phyloP scores from a whole-genome alignment of 2,888 invertebrate species.

The Cheiracanthium punctorium region DNA sequence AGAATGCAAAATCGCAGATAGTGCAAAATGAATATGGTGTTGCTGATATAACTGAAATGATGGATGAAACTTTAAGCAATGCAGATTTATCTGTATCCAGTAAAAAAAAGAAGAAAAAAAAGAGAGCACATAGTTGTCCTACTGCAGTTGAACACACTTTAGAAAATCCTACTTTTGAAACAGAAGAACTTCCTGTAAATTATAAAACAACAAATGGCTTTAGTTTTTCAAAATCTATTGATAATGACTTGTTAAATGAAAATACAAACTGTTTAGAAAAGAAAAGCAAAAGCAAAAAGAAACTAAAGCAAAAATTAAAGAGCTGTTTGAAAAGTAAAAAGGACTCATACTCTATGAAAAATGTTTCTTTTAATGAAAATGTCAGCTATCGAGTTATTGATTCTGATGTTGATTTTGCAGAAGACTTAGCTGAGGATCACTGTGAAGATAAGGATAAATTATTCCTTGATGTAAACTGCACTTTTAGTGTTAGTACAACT shows the following conservation, averaged over 20 bases:
- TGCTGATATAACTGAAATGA: too few species aligned
- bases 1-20: too few species aligned
- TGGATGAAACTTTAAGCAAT: too few species aligned
- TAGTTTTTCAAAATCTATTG: too few species aligned
- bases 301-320: slow-evolving; percentile 20
- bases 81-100: too few species aligned
- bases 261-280: background rate
- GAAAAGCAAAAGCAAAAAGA: background rate
- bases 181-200: too few species aligned
- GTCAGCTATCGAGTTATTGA: slow-evolving; percentile 18
- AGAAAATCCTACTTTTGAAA: too few species aligned
- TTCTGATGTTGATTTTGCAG: background rate
- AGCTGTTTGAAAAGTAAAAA: slow-evolving; percentile 2
- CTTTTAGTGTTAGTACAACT: background rate
- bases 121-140: too few species aligned
- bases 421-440: background rate
- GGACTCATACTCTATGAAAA: background rate
- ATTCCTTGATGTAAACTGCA: background rate
- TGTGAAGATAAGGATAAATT: background rate
- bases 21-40: too few species aligned
- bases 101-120: too few species aligned
- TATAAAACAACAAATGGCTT: too few species aligned
- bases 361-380: slow-evolving; percentile 33
- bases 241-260: background rate
- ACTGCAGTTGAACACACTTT: too few species aligned